phyloP scores from a whole-genome alignment of 1,140 invertebrate genomes.

The Diploscapter pachys region DNA sequence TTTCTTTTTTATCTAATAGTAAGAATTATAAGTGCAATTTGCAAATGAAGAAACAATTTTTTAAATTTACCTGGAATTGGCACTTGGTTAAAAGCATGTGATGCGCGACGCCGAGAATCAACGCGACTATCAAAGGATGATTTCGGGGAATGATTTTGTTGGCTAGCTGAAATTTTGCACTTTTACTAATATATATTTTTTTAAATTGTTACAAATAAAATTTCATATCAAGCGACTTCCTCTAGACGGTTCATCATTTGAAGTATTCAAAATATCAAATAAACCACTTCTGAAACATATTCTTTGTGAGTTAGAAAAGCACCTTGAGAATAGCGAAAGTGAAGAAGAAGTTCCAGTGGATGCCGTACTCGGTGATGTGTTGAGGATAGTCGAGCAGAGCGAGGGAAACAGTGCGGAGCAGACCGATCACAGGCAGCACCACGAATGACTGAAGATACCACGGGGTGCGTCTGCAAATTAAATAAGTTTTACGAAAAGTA shows the following conservation, averaged over 20 bases:
- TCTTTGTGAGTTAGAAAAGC: neutral
- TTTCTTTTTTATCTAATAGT: neutral
- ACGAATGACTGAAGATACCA: conserved; percentile 9
- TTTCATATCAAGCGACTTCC: neutral
- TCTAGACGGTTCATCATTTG: neutral
- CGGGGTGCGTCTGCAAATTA: no score
- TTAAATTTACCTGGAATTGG: neutral
- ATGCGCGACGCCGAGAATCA: conserved; percentile 18
- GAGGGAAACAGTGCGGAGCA: conserved; percentile 65
- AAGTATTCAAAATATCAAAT: neutral
- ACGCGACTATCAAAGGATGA: conserved; percentile 3
- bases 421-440: conserved; percentile 66
- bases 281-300: conserved; percentile 4
- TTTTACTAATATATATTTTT: neutral
- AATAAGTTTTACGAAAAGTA: no score
- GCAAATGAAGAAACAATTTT: neutral
- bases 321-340: conserved; percentile 79
- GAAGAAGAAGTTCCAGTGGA: conserved; percentile 95
- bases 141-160: conserved; percentile 12
- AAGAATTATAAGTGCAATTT: neutral
- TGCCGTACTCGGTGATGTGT: conserved; percentile 83
- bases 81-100: conserved; percentile 10
- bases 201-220: neutral
- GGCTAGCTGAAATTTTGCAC: neutral
- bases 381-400: conserved; percentile 72